Base-by-base conservation (phyloP, 2,113 vertebrate species). In the Benitochromis conjunctus region DNA sequence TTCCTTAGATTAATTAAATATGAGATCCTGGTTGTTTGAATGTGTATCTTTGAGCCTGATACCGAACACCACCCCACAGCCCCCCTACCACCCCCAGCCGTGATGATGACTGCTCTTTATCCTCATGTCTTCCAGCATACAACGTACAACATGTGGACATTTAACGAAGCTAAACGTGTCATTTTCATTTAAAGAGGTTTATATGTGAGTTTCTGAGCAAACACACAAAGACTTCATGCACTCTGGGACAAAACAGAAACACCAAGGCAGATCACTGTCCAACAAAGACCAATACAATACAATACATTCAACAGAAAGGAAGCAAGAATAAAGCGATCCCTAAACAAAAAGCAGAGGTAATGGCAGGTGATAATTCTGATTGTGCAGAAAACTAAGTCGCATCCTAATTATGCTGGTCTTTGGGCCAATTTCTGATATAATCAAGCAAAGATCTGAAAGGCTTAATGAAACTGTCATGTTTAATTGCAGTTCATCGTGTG, bases 191-290 rank as follows among this genome's bases (percentile, higher is more conserved):
- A 26, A 48, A 29, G 41, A 16, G 41, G 24, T 51, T 48, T 74
- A 48, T 19, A 31, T 74, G 69, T 12, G 84, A 94, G 87, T 90
- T 96, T 95, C 94, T 91, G 87, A 38, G 31, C 83, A 57, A 82
- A 91, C 89, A 85, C 60, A 81, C 55, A 81, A 5, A 54, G 79
- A 84, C 91, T 89, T 80, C 86, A 77, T 84, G 80, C 87, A 71
- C 90, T 84, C 26, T 21, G 87, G 93, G 81, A 46, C 58, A 85
- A 93, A 91, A 91, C 88, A 91, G 57, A 86, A 88, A 87, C 81
- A 76, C 80, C 34, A 58, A 91, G 85, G 79, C 86, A 87, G 80
- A 81, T 60, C 41, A 54, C 69, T 64, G 81, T 83, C 64, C 60
- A 8, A 69, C 79, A 62, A 26, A 79, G 86, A 81, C 51, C 36